Evolutionary conservation across 2,888 invertebrate species (phyloP), one percentile per base, ranked within the genome.

Genomic region (Oscheius onirici): DNA sequence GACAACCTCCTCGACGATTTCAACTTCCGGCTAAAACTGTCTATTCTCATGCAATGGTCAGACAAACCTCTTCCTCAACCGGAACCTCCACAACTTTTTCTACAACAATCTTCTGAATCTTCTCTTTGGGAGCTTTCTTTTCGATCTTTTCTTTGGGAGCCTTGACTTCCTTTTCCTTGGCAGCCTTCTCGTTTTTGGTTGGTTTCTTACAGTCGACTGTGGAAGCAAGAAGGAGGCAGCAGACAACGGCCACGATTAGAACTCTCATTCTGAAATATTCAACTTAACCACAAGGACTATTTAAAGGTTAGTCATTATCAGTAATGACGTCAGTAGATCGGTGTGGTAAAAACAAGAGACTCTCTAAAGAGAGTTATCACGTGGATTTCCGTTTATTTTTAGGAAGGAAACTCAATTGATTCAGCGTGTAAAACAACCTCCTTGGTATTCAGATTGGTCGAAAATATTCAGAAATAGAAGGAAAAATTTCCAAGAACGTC

Each of bases 181-280:
- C 46, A 5, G 24, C 1, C 54, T 68, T 61, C 60, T 51, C 77
- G 51, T 79, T 80, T 20, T 67, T 74, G 34, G 63, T 67, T 75
- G 34, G 5, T 8, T 79, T 81, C 57, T 81, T 81, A 44, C 76
- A 77, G 46, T 81, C 81, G 49, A 80, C 60, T 22, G 76, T 69
- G 11, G 77, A 72, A 6, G 74, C 73, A 24, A 81, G 69, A 11
- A 81, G 73, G 55, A 81, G 79, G 22, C 72, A 74, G 57, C 74
- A 73, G 44, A 80, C 40, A 71, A 74, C 73, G 52, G 75, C 41
- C 2, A 78, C 73, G 5, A 76, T 63, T 24, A 78, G 34, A 11
- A 74, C 74, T 52, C 69, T 69, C 76, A 78, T 76, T 69, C 67
- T 78, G 71, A 63, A 60, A 28, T 69, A 10, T 6, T 15, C 13